Base-by-base conservation (phyloP, 1,140 invertebrate species). In the Drosophila kanapiae region DNA sequence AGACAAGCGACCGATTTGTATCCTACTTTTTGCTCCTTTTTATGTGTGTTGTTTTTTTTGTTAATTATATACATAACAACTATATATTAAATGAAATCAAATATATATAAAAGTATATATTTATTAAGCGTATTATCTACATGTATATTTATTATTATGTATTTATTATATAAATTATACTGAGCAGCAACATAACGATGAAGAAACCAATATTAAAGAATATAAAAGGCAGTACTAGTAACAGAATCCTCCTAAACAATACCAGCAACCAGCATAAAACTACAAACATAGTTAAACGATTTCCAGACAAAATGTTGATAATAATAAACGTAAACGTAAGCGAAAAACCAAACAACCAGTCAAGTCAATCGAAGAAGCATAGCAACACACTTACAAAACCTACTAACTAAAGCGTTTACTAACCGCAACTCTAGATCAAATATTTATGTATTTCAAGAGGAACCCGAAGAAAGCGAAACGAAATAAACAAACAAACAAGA, bases 121-220 rank as follows among this genome's bases (percentile, higher is more conserved):
- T 90, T 88, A 88, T 90, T 88, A 88, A 88, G 85, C 85, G 82
- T 88, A 88, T 88, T 88, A 88, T 88, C 85, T 88, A 88, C 85
- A 88, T 88, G 85, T 88, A 88, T 91, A 91, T 91, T 91, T 83
- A 91, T 85, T 91, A 91, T 91, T 91, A 91, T 85, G 80, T 91
- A 88, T 82, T 91, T 91, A 88, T 90, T 91, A 91, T 91, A 91
- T 88, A 88, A 85, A 74, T 79, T 87, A 88, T 87, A 87, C 77
- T 75, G 84, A 87, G 58, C 80, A 76, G 71, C 76, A 87, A 78
- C 59, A 48, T 80, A 77, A 80, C n/a, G 27, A 58, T 71, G 64
- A 82, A 77, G 68, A 69, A 65, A 59, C 14, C 33, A 64, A 69
- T 63, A 78, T 65, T 69, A 38, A 69, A 67, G 72, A 37, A 64